Evolutionary conservation across 2,113 vertebrate genomes (phyloP).

Genomic region (Etheostoma spectabile): DNA sequence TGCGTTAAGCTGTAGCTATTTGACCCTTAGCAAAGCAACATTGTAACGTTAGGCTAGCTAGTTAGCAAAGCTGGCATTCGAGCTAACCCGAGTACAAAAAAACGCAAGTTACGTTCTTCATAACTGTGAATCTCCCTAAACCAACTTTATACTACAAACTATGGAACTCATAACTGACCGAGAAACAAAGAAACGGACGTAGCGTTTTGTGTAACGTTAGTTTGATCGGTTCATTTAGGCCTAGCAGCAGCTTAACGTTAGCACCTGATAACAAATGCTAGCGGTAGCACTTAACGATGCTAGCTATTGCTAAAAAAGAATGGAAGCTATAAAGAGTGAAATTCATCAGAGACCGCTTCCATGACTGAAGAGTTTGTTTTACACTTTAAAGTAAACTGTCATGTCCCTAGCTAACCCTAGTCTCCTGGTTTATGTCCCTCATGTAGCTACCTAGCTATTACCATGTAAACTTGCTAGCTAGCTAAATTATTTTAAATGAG

Average conservation of each 20-base stretch:
- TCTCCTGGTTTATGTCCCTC: background rate
- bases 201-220: background rate
- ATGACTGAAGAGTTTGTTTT: background rate
- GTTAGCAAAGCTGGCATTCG: background rate
- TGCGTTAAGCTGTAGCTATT: background rate
- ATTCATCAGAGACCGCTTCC: background rate
- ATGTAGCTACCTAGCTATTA: background rate
- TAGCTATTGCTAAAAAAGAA: background rate
- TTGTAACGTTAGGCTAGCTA: conserved; percentile 5
- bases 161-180: no score
- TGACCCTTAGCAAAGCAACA: conserved; percentile 26
- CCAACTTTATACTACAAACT: rapidly evolving
- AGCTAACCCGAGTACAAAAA: background rate
- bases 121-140: background rate
- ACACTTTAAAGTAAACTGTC: background rate
- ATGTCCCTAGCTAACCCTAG: background rate
- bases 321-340: no score
- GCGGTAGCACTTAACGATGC: background rate
- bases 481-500: background rate
- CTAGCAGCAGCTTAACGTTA: background rate
- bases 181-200: background rate
- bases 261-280: no score
- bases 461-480: background rate
- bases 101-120: background rate
- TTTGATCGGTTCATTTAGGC: background rate